A percentile compares a stretch with the other conserved stretches of the same genome.
phyloP scores from a whole-genome alignment of 92 coral and sea anemone species.

The Phenganax stokvisi region DNA sequence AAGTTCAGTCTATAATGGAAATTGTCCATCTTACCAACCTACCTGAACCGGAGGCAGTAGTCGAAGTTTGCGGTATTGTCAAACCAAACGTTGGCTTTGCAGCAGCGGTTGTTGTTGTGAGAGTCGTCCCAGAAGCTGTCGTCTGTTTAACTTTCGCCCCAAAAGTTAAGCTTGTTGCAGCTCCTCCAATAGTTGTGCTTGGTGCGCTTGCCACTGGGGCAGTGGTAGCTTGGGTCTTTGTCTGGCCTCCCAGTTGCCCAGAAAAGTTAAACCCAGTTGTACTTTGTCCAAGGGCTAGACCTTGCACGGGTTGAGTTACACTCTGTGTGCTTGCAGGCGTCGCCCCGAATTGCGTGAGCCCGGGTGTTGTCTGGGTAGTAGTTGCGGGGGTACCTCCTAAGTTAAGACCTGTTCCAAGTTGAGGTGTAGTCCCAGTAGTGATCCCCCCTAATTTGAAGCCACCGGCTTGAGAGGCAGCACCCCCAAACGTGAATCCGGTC shows the following conservation, averaged over 20 bases:
- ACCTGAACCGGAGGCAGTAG: constrained; percentile 23
- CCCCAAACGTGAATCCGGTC: constrained; percentile 15
- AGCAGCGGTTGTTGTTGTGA: constrained; percentile 17
- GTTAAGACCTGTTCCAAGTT: constrained; percentile 4
- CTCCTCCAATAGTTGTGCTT: constrained; percentile 23
- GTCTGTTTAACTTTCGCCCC: constrained; percentile 4
- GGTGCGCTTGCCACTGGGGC: constrained; percentile 36
- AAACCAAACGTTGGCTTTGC: constrained; percentile 24
- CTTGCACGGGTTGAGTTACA: not conserved
- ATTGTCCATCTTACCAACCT: not conserved
- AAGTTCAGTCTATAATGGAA: too few relatives aligned
- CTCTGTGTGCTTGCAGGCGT: constrained; percentile 10
- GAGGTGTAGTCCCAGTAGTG: constrained; percentile 6
- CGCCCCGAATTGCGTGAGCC: constrained; percentile 27
- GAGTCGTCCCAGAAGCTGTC: not conserved
- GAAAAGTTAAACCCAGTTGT: constrained; percentile 31
- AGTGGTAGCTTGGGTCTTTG: constrained; percentile 42
- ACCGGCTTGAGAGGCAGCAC: constrained; percentile 22
- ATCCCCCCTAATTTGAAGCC: constrained; percentile 40
- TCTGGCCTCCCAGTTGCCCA: constrained; percentile 18
- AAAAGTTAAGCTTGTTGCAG: constrained; percentile 33
- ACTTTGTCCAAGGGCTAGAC: constrained; percentile 16
- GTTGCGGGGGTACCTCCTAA: constrained; percentile 25
- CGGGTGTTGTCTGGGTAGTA: constrained; percentile 31
- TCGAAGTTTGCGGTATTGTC: constrained; percentile 9